phyloP scores from a whole-genome alignment of 2,113 vertebrate genomes.

The Podarcis raffonei region DNA sequence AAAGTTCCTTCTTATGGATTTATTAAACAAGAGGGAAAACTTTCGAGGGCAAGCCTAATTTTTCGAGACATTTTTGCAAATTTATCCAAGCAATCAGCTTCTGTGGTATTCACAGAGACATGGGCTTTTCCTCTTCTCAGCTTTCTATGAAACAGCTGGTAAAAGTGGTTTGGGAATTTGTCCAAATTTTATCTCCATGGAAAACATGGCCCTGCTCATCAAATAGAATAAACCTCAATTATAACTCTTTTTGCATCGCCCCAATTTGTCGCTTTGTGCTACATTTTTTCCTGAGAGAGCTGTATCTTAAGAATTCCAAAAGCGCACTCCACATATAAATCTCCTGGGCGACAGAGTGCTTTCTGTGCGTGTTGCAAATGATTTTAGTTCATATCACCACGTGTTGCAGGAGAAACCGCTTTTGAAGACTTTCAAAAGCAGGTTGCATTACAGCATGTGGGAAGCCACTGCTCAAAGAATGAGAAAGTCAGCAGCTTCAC shows the following conservation, averaged over 20 bases:
- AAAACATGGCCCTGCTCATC: background rate
- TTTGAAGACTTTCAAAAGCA: background rate
- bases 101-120: fast-evolving
- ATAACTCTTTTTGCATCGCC: background rate
- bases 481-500: background rate
- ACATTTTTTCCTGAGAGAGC: background rate
- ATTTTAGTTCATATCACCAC: slow-evolving; percentile 22
- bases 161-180: slow-evolving; percentile 4
- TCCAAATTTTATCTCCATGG: background rate
- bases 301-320: slow-evolving; percentile 17
- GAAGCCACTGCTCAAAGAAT: background rate
- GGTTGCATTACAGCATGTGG: background rate
- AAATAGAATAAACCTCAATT: background rate
- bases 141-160: slow-evolving; percentile 10
- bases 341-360: background rate
- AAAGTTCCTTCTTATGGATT: slow-evolving; percentile 59
- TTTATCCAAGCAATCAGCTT: background rate
- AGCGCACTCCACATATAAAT: slow-evolving; percentile 1
- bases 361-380: background rate
- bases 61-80: background rate
- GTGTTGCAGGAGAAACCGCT: background rate
- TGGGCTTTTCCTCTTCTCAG: slow-evolving; percentile 2
- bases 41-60: background rate
- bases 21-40: background rate
- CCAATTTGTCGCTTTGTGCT: background rate